A percentile compares a stretch with the other conserved stretches of the same genome.
Conservation (phyloP, 2,113 vertebrate species). For the Calidris pygmaea region DNA sequence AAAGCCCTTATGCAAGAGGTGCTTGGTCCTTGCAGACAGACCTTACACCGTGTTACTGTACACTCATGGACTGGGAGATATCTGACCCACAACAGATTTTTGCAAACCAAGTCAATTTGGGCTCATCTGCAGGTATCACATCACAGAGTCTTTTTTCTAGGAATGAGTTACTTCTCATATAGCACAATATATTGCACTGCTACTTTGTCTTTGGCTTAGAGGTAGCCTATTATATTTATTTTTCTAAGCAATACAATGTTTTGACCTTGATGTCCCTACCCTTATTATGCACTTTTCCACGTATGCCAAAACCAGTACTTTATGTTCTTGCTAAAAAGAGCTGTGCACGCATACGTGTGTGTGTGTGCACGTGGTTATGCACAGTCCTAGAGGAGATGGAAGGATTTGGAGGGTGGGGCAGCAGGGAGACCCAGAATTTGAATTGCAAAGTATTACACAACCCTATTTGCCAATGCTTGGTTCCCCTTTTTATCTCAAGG, state of each 20-base stretch:
- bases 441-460: background rate
- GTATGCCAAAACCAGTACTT: background rate
- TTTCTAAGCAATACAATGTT: background rate
- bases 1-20: background rate
- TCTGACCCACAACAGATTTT: background rate
- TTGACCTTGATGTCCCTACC: background rate
- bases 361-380: rapidly evolving
- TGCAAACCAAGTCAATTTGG: background rate
- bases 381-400: background rate
- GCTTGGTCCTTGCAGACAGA: background rate
- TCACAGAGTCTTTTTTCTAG: rapidly evolving
- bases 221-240: background rate
- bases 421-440: background rate
- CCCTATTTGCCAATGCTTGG: background rate
- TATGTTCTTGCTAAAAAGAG: background rate
- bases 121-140: background rate
- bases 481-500: background rate
- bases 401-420: background rate
- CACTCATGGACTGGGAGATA: background rate
- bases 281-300: background rate
- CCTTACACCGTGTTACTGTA: rapidly evolving
- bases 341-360: rapidly evolving
- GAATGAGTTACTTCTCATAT: background rate
- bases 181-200: rapidly evolving
- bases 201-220: background rate